These are phyloP conservation scores for Pseudochaenichthys georgianus DNA, from an alignment of 2,797 vertebrate genomes.

Conservation along the genomic window DNA sequence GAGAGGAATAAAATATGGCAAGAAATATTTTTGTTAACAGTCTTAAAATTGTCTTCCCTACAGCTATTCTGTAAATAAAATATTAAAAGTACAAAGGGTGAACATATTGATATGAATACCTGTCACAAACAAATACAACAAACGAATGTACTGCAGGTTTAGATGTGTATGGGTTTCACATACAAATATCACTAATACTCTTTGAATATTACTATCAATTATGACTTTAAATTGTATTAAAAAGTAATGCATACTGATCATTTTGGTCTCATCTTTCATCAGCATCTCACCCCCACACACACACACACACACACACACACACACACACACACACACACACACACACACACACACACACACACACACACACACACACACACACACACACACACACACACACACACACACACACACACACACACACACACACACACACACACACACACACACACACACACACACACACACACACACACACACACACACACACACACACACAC, in stretches of 20 bases:
- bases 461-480: no score
- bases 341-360: slow-evolving; percentile 10
- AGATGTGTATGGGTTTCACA: slow-evolving; percentile 4
- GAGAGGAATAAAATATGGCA: slow-evolving; percentile 28
- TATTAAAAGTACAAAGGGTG: slow-evolving; percentile 12
- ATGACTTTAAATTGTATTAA: slow-evolving; percentile 15
- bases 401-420: slow-evolving; percentile 16
- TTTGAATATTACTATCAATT: slow-evolving; percentile 29
- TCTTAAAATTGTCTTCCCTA: slow-evolving; percentile 17
- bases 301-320: no score
- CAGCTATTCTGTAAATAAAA: slow-evolving; percentile 8
- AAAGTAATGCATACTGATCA: no score
- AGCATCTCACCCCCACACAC: no score
- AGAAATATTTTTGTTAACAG: slow-evolving; percentile 23
- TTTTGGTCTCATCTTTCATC: no score
- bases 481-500: no score
- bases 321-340: no score
- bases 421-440: slow-evolving; percentile 14
- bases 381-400: slow-evolving; percentile 15
- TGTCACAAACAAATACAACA: slow-evolving; percentile 2
- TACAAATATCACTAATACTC: slow-evolving; percentile 20
- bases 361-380: slow-evolving; percentile 10
- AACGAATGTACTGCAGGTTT: slow-evolving; percentile 22
- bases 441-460: slow-evolving; percentile 21
- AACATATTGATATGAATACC: slow-evolving; percentile 3